Evolutionary conservation across 1,140 invertebrate species (phyloP).

Genomic region (Musca vetustissima): DNA sequence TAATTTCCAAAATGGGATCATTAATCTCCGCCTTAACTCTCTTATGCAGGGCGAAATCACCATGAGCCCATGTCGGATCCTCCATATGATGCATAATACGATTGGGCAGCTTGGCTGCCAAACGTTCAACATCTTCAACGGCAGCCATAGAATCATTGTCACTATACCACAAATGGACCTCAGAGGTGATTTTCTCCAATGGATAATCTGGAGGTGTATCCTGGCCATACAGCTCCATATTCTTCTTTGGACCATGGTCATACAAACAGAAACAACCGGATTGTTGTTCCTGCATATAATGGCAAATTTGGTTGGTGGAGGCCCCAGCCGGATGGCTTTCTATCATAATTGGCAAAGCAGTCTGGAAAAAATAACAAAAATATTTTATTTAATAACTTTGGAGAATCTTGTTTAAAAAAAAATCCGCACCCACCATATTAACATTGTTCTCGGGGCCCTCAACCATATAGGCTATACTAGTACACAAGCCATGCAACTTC

Average conservation of each 20-base stretch:
- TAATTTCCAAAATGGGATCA: constrained; percentile 42
- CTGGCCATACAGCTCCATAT: constrained; percentile 57
- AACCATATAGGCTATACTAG: constrained; percentile 7
- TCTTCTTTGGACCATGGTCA: constrained; percentile 56
- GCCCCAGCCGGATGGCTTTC: constrained; percentile 58
- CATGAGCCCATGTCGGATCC: constrained; percentile 61
- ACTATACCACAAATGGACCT: constrained; percentile 63
- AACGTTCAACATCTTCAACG: constrained; percentile 63
- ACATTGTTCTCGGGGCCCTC: not conserved
- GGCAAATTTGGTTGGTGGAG: constrained; percentile 58
- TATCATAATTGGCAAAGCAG: constrained; percentile 43
- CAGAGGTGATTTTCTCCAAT: constrained; percentile 61
- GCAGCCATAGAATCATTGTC: constrained; percentile 61
- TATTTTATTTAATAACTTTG: too few relatives aligned
- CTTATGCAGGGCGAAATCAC: constrained; percentile 58
- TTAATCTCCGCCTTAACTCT: constrained; percentile 37
- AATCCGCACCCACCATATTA: constrained; percentile 3
- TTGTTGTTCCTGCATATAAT: constrained; percentile 58
- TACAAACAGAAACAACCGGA: constrained; percentile 49
- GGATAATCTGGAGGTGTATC: constrained; percentile 60
- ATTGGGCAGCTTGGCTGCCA: constrained; percentile 50
- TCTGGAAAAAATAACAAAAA: too few relatives aligned
- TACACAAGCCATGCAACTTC: constrained; percentile 43
- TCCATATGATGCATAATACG: constrained; percentile 58
- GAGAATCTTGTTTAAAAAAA: not conserved